Conservation (phyloP, 1,140 invertebrate species). For the Caenorhabditis inopinata region DNA sequence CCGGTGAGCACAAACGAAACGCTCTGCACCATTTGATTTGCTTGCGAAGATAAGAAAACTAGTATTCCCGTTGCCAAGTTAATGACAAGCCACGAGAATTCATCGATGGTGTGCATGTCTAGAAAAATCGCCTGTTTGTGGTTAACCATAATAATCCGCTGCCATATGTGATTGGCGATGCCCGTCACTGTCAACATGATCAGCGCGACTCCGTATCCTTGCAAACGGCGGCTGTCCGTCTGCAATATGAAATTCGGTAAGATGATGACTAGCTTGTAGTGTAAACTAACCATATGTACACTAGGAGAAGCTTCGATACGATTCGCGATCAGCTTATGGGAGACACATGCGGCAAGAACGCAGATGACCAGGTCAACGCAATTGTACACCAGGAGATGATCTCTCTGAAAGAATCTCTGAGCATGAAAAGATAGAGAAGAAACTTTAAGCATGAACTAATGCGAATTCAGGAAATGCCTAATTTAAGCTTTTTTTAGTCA, state of each 20-base stretch:
- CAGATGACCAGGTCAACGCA: not conserved
- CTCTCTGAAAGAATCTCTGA: not conserved
- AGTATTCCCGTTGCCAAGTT: not conserved
- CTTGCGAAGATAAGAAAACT: not conserved
- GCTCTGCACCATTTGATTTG: constrained; percentile 13
- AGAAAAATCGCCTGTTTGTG: constrained; percentile 6
- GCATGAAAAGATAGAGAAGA: not conserved
- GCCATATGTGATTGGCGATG: not conserved
- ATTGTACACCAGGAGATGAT: constrained; percentile 5
- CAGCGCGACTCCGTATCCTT: not conserved
- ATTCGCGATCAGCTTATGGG: not conserved
- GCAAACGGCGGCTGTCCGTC: constrained; percentile 1
- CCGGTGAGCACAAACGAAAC: not conserved
- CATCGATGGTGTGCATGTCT: constrained; percentile 19
- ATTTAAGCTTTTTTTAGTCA: no score
- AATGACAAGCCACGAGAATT: constrained; percentile 20
- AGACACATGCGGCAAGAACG: not conserved
- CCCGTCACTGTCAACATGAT: not conserved
- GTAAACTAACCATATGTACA: constrained; percentile 23
- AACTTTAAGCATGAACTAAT: not conserved
- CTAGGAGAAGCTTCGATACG: not conserved
- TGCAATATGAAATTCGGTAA: no score
- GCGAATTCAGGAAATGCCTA: no score
- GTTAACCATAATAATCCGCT: not conserved
- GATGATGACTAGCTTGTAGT: no score